Conservation (phyloP, 2,888 invertebrate genomes). For the Synanthedon formicaeformis region DNA sequence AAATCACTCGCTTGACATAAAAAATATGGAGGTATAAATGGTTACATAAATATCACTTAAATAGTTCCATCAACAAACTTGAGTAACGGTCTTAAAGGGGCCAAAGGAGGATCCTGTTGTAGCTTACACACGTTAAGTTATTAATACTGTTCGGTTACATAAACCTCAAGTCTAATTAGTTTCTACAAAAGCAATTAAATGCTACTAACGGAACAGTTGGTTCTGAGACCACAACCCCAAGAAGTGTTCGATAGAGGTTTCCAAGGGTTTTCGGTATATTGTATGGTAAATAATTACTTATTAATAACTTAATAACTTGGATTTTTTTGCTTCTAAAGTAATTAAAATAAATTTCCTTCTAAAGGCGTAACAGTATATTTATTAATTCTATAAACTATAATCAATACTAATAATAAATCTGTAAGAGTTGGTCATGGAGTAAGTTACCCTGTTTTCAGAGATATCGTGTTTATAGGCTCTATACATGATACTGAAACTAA, state of each 20-base stretch:
- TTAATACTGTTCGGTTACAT: constrained; percentile 35
- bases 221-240: constrained; percentile 46
- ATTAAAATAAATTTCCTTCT: too few relatives aligned
- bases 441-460: too few relatives aligned
- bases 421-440: too few relatives aligned
- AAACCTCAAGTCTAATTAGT: constrained; percentile 66
- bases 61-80: not conserved
- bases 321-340: too few relatives aligned
- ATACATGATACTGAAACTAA: too few relatives aligned
- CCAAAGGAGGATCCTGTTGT: constrained; percentile 32
- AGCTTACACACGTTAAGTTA: constrained; percentile 27
- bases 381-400: too few relatives aligned
- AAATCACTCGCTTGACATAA: too few relatives aligned
- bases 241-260: constrained; percentile 40
- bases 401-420: too few relatives aligned
- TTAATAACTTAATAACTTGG: constrained; percentile 13
- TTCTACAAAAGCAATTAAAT: constrained; percentile 66
- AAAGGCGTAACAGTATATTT: too few relatives aligned
- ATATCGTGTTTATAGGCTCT: too few relatives aligned
- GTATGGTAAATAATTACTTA: constrained; percentile 16
- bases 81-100: not conserved
- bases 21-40: not conserved
- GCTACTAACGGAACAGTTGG: constrained; percentile 45
- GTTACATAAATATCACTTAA: not conserved
- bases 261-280: constrained; percentile 30